A percentile compares a stretch with the other conserved stretches of the same genome.
Evolutionary conservation across 2,888 invertebrate genomes (phyloP).

Genomic region (Agrilus mali): DNA sequence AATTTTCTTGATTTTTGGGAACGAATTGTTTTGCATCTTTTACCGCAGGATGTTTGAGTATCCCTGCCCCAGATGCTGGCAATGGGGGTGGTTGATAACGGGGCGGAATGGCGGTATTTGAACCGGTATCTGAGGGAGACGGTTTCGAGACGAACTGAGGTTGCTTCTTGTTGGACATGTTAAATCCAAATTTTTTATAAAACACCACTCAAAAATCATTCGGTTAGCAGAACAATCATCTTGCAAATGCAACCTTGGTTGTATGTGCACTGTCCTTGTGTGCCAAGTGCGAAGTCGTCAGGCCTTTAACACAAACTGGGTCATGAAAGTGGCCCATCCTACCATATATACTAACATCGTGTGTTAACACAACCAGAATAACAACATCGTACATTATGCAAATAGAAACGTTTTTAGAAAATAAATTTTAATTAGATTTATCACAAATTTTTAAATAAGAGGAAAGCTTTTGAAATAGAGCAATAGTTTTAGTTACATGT

Average conservation of each 20-base stretch:
- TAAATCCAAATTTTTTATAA: conserved; percentile 10
- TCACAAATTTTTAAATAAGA: no score
- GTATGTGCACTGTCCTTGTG: conserved; percentile 17
- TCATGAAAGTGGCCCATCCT: conserved; percentile 20
- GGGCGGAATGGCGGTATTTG: conserved; percentile 44
- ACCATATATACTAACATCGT: not conserved
- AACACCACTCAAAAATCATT: conserved; percentile 6
- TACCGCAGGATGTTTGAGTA: conserved; percentile 46
- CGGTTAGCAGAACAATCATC: conserved; percentile 8
- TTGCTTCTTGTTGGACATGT: conserved; percentile 36
- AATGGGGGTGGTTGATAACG: conserved; percentile 68
- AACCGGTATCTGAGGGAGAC: conserved; percentile 21
- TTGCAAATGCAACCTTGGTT: conserved; percentile 12
- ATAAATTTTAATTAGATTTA: no score
- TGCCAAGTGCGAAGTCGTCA: conserved; percentile 16
- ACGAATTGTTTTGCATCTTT: conserved; percentile 29
- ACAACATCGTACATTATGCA: no score
- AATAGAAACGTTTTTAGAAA: no score
- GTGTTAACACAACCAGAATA: no score
- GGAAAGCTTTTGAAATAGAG: no score
- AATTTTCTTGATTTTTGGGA: conserved; percentile 19
- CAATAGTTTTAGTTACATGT: no score
- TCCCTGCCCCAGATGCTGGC: conserved; percentile 48
- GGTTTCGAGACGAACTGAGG: conserved; percentile 28
- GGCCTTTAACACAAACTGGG: conserved; percentile 31